These are phyloP conservation scores for Trachymyrmex septentrionalis DNA, from an alignment of 1,140 invertebrate species.

Conservation along the genomic window DNA sequence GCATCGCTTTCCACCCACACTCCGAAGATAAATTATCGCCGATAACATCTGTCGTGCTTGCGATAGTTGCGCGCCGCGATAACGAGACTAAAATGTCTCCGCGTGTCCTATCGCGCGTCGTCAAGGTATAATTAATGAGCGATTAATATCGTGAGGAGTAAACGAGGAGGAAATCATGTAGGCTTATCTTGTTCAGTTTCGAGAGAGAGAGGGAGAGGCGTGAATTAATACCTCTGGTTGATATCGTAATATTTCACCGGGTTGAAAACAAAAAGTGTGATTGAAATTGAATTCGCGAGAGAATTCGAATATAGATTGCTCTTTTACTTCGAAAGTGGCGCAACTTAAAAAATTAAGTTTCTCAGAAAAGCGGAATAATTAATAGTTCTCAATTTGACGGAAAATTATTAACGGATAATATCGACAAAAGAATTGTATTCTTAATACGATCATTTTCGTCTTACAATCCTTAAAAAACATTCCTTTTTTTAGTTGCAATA, in stretches of 20 bases:
- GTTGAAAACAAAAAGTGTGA: not conserved
- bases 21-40: constrained; percentile 47
- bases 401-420: too few species aligned
- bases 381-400: too few species aligned
- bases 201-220: not conserved
- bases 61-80: constrained; percentile 15
- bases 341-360: not conserved
- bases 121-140: constrained; percentile 27
- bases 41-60: constrained; percentile 39
- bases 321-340: too few species aligned
- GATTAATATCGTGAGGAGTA: constrained; percentile 34
- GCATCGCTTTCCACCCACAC: constrained; percentile 9
- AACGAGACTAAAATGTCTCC: constrained; percentile 18
- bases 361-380: too few species aligned
- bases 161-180: not conserved
- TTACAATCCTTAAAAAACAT: too few species aligned
- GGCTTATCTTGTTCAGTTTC: not conserved
- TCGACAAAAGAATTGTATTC: too few species aligned
- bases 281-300: not conserved
- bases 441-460: too few species aligned
- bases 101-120: constrained; percentile 8
- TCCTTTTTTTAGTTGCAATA: too few species aligned
- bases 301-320: not conserved
- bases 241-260: not conserved
- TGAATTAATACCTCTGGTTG: not conserved